These are phyloP conservation scores for Ageneiosus marmoratus DNA, from an alignment of 2,113 vertebrate species.

Conservation along the genomic window DNA sequence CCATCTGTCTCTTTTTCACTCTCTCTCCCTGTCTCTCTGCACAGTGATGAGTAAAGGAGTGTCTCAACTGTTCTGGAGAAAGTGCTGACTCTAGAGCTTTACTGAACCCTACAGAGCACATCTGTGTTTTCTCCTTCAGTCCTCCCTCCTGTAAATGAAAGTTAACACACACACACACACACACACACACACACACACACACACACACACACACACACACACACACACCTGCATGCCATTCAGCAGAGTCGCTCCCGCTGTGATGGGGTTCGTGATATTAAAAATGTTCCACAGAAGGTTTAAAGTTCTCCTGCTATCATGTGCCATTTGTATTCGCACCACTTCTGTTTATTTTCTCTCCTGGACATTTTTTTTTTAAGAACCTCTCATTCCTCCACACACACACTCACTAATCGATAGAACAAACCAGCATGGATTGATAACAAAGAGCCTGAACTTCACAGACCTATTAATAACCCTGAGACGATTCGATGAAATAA, in stretches of 20 bases:
- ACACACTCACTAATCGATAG: constrained; percentile 70
- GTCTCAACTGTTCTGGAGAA: constrained; percentile 68
- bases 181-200: constrained; percentile 4
- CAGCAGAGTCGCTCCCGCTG: constrained; percentile 20
- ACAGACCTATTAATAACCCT: constrained; percentile 73
- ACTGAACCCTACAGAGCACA: constrained; percentile 73
- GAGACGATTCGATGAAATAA: constrained; percentile 70
- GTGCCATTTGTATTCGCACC: neutral
- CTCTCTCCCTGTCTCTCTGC: constrained; percentile 59
- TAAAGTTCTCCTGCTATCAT: neutral
- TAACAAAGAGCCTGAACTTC: constrained; percentile 72
- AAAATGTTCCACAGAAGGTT: neutral
- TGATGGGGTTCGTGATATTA: neutral
- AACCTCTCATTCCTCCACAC: constrained; percentile 32
- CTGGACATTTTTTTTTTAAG: neutral
- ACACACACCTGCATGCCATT: constrained; percentile 3
- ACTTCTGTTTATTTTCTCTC: neutral
- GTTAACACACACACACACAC: neutral
- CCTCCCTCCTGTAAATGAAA: constrained; percentile 39
- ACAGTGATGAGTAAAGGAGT: constrained; percentile 54
- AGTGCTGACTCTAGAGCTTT: constrained; percentile 71
- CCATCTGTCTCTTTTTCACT: constrained; percentile 61
- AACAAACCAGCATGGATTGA: constrained; percentile 70
- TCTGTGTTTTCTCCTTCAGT: constrained; percentile 69
- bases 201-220: neutral